phyloP scores from a whole-genome alignment of 2,888 invertebrate genomes.

The Conus canariensis region DNA sequence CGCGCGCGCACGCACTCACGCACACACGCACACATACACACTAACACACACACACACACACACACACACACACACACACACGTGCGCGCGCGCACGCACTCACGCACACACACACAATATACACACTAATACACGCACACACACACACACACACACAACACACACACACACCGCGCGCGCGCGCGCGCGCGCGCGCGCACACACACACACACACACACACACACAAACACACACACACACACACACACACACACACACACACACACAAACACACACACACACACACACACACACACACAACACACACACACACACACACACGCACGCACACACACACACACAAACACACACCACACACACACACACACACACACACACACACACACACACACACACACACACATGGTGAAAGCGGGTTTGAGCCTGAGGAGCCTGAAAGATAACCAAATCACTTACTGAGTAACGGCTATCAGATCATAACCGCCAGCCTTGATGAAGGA shows the following conservation, averaged over 20 bases:
- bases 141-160: no score
- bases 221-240: not conserved
- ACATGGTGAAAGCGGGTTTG: not conserved
- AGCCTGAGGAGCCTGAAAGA: not conserved
- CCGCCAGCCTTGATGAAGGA: not conserved
- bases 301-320: not conserved
- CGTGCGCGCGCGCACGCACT: no score
- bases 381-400: not conserved
- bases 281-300: not conserved
- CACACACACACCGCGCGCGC: no score
- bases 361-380: not conserved
- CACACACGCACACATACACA: no score
- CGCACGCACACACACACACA: constrained; percentile 6
- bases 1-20: no score
- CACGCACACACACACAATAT: no score
- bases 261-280: not conserved
- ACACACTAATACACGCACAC: no score
- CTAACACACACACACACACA: no score
- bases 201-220: not conserved
- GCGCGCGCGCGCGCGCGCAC: no score
- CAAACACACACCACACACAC: not conserved
- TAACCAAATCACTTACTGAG: not conserved
- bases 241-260: constrained; percentile 9
- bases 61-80: no score
- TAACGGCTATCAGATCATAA: not conserved